Conservation (phyloP, 2,113 vertebrate species). For the Cephalopterus ornatus region DNA sequence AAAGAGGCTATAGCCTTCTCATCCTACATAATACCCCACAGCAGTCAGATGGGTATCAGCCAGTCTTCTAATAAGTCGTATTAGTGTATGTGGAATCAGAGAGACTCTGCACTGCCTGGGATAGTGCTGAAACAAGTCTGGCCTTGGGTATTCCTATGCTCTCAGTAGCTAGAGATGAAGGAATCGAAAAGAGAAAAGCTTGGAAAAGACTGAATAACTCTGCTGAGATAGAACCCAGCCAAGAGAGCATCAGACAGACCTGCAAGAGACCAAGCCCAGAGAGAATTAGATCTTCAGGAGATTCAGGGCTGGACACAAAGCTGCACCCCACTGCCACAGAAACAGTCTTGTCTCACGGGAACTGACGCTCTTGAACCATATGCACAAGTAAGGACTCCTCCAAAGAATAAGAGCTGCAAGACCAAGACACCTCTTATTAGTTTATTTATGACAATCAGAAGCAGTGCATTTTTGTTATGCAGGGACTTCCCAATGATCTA, state of each 20-base stretch:
- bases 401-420: not conserved
- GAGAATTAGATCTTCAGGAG: not conserved
- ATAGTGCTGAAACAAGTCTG: not conserved
- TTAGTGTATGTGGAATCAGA: not conserved
- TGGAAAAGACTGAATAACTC: not conserved
- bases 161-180: not conserved
- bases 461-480: constrained; percentile 30
- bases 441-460: constrained; percentile 29
- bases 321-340: not conserved
- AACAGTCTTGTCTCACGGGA: not conserved
- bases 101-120: not conserved
- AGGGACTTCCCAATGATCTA: constrained; percentile 49
- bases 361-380: not conserved
- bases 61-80: not conserved
- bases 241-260: not conserved
- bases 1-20: not conserved
- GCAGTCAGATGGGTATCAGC: not conserved
- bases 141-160: not conserved
- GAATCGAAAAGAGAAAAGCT: not conserved
- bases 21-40: not conserved
- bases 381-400: not conserved
- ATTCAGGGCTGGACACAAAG: not conserved
- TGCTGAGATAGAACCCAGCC: not conserved
- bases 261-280: not conserved
- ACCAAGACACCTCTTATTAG: not conserved